Evolutionary conservation across 2,888 invertebrate genomes (phyloP).

Genomic region (Hirtodrosophila histrioides): DNA sequence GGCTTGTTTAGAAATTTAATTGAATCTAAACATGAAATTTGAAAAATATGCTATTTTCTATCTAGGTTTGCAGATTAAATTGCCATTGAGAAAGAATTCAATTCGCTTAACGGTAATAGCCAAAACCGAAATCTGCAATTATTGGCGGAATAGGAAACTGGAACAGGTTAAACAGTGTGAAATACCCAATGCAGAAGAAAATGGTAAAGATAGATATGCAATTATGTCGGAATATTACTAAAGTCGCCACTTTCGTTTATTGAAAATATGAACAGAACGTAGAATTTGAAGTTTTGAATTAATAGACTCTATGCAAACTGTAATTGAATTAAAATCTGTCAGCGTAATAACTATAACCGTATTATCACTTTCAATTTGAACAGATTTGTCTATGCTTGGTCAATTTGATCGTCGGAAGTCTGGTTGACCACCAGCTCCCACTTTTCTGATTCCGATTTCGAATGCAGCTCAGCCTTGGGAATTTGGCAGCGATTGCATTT

Average conservation of each 20-base stretch:
- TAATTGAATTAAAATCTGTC: constrained; percentile 3
- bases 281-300: too few species aligned
- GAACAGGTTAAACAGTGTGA: too few species aligned
- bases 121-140: too few species aligned
- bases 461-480: constrained; percentile 30
- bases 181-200: too few species aligned
- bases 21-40: too few species aligned
- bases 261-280: constrained; percentile 2
- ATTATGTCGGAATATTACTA: constrained; percentile 19
- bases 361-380: constrained; percentile 38
- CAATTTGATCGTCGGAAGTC: constrained; percentile 23
- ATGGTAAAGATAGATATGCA: too few species aligned
- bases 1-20: too few species aligned
- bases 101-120: too few species aligned
- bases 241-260: constrained; percentile 40
- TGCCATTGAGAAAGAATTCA: too few species aligned
- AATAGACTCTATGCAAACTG: background rate
- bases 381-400: background rate
- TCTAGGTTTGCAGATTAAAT: too few species aligned
- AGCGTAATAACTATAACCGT: constrained; percentile 1
- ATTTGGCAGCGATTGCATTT: constrained; percentile 64
- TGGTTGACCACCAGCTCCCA: constrained; percentile 57
- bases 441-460: constrained; percentile 42
- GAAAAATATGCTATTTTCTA: too few species aligned
- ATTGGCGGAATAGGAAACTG: too few species aligned